Percentiles rank a stretch among this genome's conserved stretches.
Evolutionary conservation across 1,140 invertebrate genomes (phyloP).

Genomic region (Caenorhabditis inopinata): DNA sequence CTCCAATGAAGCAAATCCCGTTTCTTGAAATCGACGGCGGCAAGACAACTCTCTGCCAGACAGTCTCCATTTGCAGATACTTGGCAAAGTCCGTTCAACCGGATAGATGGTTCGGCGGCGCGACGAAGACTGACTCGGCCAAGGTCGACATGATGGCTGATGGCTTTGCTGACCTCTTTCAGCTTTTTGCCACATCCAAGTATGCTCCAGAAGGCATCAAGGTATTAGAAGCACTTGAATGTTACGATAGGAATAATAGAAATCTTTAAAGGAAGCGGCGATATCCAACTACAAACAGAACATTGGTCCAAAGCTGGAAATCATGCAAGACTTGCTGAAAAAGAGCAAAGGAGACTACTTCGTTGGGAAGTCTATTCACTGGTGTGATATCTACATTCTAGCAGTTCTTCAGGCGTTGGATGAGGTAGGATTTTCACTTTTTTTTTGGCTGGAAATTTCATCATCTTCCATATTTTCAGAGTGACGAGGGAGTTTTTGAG

Average conservation of each 20-base stretch:
- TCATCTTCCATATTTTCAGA: background rate
- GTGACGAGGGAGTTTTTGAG: background rate
- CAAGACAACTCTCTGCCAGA: slow-evolving; percentile 24
- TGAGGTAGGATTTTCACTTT: background rate
- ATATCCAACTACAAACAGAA: background rate
- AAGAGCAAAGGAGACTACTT: slow-evolving; percentile 25
- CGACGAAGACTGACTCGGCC: slow-evolving; percentile 27
- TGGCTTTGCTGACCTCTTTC: slow-evolving; percentile 19
- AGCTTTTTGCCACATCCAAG: background rate
- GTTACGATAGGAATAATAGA: background rate
- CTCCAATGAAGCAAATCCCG: slow-evolving; percentile 35
- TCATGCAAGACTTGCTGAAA: background rate
- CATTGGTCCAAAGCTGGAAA: background rate
- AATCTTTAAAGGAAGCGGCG: background rate
- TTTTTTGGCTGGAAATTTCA: too few species aligned
- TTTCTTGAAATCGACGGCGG: slow-evolving; percentile 40
- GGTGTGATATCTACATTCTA: slow-evolving; percentile 33
- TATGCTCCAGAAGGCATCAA: slow-evolving; percentile 9
- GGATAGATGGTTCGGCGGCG: slow-evolving; percentile 31
- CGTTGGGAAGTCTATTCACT: slow-evolving; percentile 8
- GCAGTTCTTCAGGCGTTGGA: background rate
- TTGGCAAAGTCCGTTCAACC: slow-evolving; percentile 36
- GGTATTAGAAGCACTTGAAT: background rate
- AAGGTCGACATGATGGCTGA: slow-evolving; percentile 34
- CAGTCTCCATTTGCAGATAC: slow-evolving; percentile 35